Base-by-base conservation (phyloP, 1,140 invertebrate genomes). In the Ips typographus region DNA sequence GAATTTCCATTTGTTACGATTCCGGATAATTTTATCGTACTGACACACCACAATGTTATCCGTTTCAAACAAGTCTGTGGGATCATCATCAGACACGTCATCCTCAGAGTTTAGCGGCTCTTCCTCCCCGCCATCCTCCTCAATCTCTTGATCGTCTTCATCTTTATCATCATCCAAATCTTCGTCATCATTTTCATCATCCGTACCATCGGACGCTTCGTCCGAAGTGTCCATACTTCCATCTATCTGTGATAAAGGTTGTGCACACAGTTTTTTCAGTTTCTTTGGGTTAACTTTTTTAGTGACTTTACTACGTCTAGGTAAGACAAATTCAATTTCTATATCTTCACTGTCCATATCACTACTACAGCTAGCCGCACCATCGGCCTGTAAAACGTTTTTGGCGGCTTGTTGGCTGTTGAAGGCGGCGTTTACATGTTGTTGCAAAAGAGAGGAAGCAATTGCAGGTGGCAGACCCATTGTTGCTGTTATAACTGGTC, bases 41-140 rank as follows among this genome's bases (percentile, higher is more conserved):
- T 99, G 98, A 81, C 98, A 99, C 41, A 99, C 97, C 71, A 99
- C 95, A 64, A 99, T 95, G 86, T 99, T 98, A 72, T 98, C 96
- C 57, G 96, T 96, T 77, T 98, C 96, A 84, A 98, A 98, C 77
- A 98, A 85, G 79, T 97, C 96, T 70, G 89, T 86, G 1, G 94
- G 91, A 81, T 99, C 96, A 77, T 98, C 96, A 80, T 99, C 97
- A 65, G 95, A 97, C 0, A 98, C 94, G 85, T 98, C 96, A 82
- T 97, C 95, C 74, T 90, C 95, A 22, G 95, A 97, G 82, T 98
- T 98, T 0, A 99, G 82, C 0, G 96, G 95, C 79, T 98, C 96
- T 76, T 94, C 91, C 71, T 92, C 91, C 44, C 91, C 76, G 87
- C n/a, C 90, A 73, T 89, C 89, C 55, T 90, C 89, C 71, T 89